Conservation (phyloP, 2,797 vertebrate genomes). For the Alcedo quadribrachys region DNA sequence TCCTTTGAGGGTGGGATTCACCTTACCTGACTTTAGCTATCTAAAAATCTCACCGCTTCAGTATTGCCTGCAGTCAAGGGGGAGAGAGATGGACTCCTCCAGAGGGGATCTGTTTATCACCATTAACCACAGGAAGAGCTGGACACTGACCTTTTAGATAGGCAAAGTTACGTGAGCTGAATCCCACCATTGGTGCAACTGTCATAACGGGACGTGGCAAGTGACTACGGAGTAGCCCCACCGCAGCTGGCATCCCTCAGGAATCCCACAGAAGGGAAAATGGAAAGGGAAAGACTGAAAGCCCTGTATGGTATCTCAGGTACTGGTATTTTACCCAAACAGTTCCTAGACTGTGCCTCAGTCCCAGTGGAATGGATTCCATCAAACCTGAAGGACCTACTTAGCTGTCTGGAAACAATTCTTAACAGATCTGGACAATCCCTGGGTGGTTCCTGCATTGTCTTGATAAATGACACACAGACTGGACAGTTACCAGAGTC, state of each 20-base stretch:
- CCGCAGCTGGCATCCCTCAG: conserved; percentile 15
- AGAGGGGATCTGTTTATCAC: background rate
- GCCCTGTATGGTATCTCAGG: background rate
- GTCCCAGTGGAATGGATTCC: background rate
- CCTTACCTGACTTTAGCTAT: conserved; percentile 57
- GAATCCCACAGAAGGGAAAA: conserved; percentile 44
- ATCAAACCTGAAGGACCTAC: background rate
- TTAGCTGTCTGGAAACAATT: background rate
- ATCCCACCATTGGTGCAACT: conserved; percentile 54
- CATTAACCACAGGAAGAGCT: background rate
- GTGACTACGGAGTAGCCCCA: background rate
- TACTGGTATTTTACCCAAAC: background rate
- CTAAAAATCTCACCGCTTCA: conserved; percentile 10
- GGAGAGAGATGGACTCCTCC: background rate
- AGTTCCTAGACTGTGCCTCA: background rate
- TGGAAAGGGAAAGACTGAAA: background rate
- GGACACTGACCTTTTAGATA: conserved; percentile 42
- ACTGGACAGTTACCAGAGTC: background rate
- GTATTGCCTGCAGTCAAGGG: background rate
- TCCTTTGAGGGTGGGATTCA: conserved; percentile 62
- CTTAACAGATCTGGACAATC: background rate
- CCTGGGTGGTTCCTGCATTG: background rate
- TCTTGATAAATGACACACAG: conserved; percentile 21
- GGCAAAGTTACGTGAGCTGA: conserved; percentile 59
- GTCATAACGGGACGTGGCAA: background rate